Conservation (phyloP, 2,797 vertebrate species). For the Arrhamphus sclerolepis region DNA sequence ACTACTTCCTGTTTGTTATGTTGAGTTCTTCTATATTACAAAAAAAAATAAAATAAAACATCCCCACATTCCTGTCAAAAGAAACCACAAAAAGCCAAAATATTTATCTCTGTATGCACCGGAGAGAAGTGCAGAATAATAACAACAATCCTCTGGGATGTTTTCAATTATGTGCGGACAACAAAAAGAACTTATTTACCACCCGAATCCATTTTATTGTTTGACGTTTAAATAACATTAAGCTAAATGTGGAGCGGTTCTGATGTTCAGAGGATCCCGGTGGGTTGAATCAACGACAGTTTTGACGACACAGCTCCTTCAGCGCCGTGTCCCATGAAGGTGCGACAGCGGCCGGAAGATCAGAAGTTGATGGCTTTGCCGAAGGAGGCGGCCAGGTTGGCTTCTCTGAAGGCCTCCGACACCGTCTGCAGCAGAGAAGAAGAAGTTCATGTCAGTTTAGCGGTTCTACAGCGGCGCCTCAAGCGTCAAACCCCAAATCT, state of each 20-base stretch:
- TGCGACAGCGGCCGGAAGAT: conserved; percentile 49
- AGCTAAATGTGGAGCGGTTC: conserved; percentile 52
- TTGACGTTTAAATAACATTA: conserved; percentile 78
- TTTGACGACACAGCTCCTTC: not conserved
- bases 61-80: not conserved
- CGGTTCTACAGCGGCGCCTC: too few relatives aligned
- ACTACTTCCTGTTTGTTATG: not conserved
- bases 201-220: conserved; percentile 48
- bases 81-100: conserved; percentile 4
- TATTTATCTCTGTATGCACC: not conserved
- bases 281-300: conserved; percentile 11
- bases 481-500: too few relatives aligned
- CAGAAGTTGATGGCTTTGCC: conserved; percentile 99
- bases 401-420: conserved; percentile 99
- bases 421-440: conserved; percentile 85
- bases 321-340: conserved; percentile 49
- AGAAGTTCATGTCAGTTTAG: not conserved
- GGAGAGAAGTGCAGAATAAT: conserved; percentile 2
- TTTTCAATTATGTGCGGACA: conserved; percentile 18
- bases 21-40: conserved; percentile 10
- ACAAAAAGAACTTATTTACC: conserved; percentile 36
- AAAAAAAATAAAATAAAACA: conserved; percentile 22
- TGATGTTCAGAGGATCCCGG: conserved; percentile 15
- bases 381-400: conserved; percentile 95
- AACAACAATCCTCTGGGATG: not conserved